phyloP scores from a whole-genome alignment of 2,113 vertebrate genomes.

The Anoura caudifer region DNA sequence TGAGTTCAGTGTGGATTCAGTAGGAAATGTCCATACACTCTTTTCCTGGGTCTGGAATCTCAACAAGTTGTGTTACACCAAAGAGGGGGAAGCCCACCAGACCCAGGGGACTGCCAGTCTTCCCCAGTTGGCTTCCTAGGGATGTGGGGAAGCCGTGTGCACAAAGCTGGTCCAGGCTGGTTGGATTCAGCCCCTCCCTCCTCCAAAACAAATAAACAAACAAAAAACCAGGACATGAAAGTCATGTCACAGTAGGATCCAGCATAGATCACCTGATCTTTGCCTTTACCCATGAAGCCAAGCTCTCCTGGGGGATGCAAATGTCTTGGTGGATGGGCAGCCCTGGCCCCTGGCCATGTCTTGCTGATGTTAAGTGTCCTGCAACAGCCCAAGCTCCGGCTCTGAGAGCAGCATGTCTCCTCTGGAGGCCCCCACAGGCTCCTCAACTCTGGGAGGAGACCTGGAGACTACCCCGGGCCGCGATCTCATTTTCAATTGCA shows the following conservation, averaged over 20 bases:
- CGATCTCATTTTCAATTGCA: conserved; percentile 76
- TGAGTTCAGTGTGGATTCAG: background rate
- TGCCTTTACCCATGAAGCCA: background rate
- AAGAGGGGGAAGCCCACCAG: background rate
- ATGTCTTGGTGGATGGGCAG: background rate
- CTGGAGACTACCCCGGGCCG: conserved; percentile 60
- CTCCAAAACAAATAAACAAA: background rate
- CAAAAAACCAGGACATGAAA: background rate
- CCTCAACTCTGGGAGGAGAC: background rate
- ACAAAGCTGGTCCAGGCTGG: background rate
- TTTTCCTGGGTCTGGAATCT: background rate
- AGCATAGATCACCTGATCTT: background rate
- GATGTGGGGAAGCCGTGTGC: background rate
- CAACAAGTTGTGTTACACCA: background rate
- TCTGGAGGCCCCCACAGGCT: accelerated
- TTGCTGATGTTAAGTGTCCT: background rate
- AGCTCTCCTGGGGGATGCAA: accelerated
- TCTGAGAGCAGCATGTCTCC: background rate
- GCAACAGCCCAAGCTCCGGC: background rate
- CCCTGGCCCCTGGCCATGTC: background rate
- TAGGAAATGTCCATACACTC: background rate
- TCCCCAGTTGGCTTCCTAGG: accelerated
- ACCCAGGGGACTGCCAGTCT: accelerated
- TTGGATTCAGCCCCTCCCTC: too few species aligned
- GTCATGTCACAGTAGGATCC: background rate